Base-by-base conservation (phyloP, 2,888 invertebrate species). In the Yponomeuta cagnagella region DNA sequence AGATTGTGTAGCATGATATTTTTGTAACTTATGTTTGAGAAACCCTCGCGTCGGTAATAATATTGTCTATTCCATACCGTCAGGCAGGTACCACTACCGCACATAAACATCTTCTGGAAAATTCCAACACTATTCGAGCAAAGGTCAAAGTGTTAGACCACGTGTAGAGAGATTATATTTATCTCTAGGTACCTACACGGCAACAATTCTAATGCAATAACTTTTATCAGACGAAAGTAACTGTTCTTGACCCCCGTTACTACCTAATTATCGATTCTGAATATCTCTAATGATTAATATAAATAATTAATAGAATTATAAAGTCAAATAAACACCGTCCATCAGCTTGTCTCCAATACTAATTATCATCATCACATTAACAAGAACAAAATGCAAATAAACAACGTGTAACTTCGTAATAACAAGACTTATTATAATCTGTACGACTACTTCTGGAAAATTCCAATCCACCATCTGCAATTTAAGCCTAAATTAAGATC, bases 161-260 rank as follows among this genome's bases (percentile, higher is more conserved):
- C 52, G 52, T 58, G 52, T 58, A 58, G 52, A 52, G 52, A 58
- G 52, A 58, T 58, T 58, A 58, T 58, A 58, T 15, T 58, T 58
- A 58, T 58, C 52, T 15, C 12, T 12, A 58, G 52, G 52, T 15
- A 15, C 23, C 23, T 23, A 23, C 52, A 58, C 52, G 52, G 52
- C 15, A 15, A 58, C 52, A 3, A 58, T 12, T 58, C 52, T 58
- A 58, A 15, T 58, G 52, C 52, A 58, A 58, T 12, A 58, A 58
- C 12, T 58, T 58, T 58, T 58, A 58, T 58, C 52, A 58, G 52
- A 58, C 15, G 12, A 58, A 58, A 58, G 52, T 58, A 12, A 15
- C 52, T 58, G 15, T 58, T 58, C 12, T 58, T 58, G 52, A 58
- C 52, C 52, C 15, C 15, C 52, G 12, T 58, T 58, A 58, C 52